A percentile compares a stretch with the other conserved stretches of the same genome.
phyloP scores from a whole-genome alignment of 92 coral and sea anemone genomes.

The Metridium senile region DNA sequence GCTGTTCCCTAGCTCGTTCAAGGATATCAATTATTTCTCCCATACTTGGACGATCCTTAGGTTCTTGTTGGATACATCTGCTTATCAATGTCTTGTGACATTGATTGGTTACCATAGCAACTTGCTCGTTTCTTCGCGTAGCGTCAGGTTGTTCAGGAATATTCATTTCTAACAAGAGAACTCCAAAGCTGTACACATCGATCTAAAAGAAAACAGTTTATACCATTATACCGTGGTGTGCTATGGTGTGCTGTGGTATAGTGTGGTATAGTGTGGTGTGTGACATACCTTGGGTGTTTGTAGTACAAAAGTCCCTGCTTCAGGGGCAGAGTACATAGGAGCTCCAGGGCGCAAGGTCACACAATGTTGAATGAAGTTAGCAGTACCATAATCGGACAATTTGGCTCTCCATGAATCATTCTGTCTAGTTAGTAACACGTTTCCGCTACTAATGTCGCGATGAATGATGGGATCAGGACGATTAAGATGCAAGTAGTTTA shows the following conservation, averaged over 20 bases:
- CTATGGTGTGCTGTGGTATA: too few relatives aligned
- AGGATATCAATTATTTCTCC: conserved; percentile 37
- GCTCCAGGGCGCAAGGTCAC: conserved; percentile 81
- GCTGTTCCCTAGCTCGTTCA: background rate
- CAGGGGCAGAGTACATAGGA: conserved; percentile 75
- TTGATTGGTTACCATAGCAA: conserved; percentile 7
- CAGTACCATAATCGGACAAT: conserved; percentile 90
- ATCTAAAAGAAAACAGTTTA: conserved; percentile 40
- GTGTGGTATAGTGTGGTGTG: too few relatives aligned
- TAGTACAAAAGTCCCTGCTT: conserved; percentile 60
- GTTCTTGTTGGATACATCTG: conserved; percentile 43
- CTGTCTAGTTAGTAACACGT: conserved; percentile 82
- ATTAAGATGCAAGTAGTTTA: conserved; percentile 42
- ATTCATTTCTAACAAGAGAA: conserved; percentile 78
- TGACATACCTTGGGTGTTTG: conserved; percentile 70
- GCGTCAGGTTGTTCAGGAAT: conserved; percentile 64
- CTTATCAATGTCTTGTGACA: conserved; percentile 9
- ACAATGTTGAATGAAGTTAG: conserved; percentile 70
- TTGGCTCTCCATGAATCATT: conserved; percentile 76
- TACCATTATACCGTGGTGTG: too few relatives aligned
- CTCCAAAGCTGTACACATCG: conserved; percentile 78
- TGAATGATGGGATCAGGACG: conserved; percentile 73
- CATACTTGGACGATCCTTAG: conserved; percentile 59
- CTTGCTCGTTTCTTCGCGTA: background rate
- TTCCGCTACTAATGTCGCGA: conserved; percentile 84